Base-by-base conservation (phyloP, 2,113 vertebrate species). In the cat (Felis catus) region DNA sequence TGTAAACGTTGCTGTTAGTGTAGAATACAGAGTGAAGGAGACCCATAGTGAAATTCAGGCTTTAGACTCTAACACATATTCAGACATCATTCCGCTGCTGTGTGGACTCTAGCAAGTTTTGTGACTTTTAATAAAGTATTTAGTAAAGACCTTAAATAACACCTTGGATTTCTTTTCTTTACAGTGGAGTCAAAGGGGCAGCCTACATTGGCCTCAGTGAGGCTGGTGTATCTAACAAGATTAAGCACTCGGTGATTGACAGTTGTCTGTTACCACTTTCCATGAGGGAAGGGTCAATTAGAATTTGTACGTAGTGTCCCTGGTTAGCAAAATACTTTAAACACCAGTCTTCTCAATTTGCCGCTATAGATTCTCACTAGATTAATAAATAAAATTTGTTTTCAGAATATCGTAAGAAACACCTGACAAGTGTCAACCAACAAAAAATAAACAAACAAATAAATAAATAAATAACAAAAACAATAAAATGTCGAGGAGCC, bases 81-180 rank as follows among this genome's bases (percentile, higher is more conserved):
- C 65, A 39, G 15, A 66, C 53, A 39, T 18, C 9, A 1, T 61
- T 63, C 33, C 63, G 0, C 14, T 23, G 15, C 31, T 48, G 27
- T 8, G 0, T 94, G 80, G 23, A 16, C 68, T 76, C 58, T 58
- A 82, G 48, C 13, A 79, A 76, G 36, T 53, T 68, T 48, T 39
- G 10, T 39, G 86, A 58, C 70, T 61, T 73, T 79, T 33, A 81
- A 45, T 39, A 70, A 74, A 31, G 66, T 53, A 10, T 82, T 97
- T 36, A n/a, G 68, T 19, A 74, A 89, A 92, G 55, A 65, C 41
- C 18, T 53, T 74, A 48, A 80, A 12, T 61, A 70, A 31, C 5
- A 6, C 2, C 14, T 78, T 33, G 5, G 2, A 65, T 80, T 15
- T 31, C 58, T 94, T 48, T 53, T 45, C 58, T 33, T 13, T 53